A percentile compares a stretch with the other conserved stretches of the same genome.
Conservation (phyloP, 2,113 vertebrate genomes). For the Epinephelus fuscoguttatus region DNA sequence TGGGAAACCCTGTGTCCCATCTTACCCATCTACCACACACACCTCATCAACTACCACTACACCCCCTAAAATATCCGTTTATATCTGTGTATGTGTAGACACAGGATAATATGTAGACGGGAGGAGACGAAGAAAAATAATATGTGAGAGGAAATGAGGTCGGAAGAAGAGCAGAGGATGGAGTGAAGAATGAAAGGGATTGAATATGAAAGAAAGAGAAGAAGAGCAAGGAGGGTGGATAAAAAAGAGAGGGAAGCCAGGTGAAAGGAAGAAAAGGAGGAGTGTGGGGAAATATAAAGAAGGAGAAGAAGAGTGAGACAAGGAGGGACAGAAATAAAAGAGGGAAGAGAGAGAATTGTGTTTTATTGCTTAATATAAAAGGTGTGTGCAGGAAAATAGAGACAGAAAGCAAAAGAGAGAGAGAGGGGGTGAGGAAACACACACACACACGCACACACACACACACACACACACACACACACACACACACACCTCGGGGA, state of each 20-base stretch:
- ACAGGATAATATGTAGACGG: no score
- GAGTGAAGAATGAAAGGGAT: no score
- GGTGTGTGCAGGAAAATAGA: constrained; percentile 25
- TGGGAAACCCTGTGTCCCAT: no score
- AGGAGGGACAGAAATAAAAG: background rate
- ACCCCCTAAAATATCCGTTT: no score
- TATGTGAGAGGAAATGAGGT: background rate
- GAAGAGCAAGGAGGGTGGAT: background rate
- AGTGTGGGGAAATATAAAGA: background rate
- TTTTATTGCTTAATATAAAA: constrained; percentile 59
- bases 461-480: constrained; percentile 23
- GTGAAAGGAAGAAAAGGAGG: background rate
- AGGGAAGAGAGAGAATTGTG: background rate
- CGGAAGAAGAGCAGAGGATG: background rate
- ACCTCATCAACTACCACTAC: no score
- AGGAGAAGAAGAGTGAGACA: background rate
- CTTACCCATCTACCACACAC: no score
- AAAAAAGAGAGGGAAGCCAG: background rate
- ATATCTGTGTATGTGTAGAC: no score
- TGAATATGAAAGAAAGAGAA: no score
- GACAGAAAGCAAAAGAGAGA: background rate
- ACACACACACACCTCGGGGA: constrained; percentile 25
- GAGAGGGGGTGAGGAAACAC: background rate
- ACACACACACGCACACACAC: constrained; percentile 23
- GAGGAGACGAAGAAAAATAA: no score